Evolutionary conservation across 2,113 vertebrate species (phyloP), one percentile per base, ranked within the genome.

Genomic region (Embiotoca jacksoni): DNA sequence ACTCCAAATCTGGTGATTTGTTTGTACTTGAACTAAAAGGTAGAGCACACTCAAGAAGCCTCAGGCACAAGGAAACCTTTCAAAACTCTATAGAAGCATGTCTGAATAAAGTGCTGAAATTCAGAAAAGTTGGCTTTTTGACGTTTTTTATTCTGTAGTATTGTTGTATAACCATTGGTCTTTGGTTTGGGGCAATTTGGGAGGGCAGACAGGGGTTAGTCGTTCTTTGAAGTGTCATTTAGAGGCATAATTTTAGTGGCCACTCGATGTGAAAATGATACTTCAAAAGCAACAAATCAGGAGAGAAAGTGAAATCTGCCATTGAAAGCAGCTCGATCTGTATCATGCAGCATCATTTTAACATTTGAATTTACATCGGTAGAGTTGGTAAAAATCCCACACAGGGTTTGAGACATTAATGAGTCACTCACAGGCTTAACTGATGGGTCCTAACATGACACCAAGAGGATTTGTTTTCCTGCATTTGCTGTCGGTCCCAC

Each of bases 211-310:
- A 10, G 33, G 31, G 35, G 53, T 75, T 44, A 53, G 57, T 39
- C 56, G 23, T 5, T 61, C 44, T 81, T 73, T 78, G 75, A 82
- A 73, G 66, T 86, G 79, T 75, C 69, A 70, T 30, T 84, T 78
- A 63, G 11, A 30, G 50, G 50, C 11, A 66, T 56, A 39, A 54
- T 70, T 35, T 73, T 39, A 70, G 23, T 39, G 49, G 47, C 54
- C 61, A 46, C 52, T 78, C n/a, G 47, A n/a, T 62, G 59, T 36
- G 31, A 72, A 71, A 88, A 65, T 79, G 82, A 75, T 67, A 77
- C 69, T 85, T 78, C 66, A 81, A 80, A 86, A 60, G 61, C 60
- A 10, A 47, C 53, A 77, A 47, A 78, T 47, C 33, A 65, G 31
- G 15, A 47, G 70, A 71, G 30, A 50, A 76, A 83, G 71, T 9